Evolutionary conservation across 2,797 vertebrate genomes (phyloP).

Genomic region (Cottoperca gobio): DNA sequence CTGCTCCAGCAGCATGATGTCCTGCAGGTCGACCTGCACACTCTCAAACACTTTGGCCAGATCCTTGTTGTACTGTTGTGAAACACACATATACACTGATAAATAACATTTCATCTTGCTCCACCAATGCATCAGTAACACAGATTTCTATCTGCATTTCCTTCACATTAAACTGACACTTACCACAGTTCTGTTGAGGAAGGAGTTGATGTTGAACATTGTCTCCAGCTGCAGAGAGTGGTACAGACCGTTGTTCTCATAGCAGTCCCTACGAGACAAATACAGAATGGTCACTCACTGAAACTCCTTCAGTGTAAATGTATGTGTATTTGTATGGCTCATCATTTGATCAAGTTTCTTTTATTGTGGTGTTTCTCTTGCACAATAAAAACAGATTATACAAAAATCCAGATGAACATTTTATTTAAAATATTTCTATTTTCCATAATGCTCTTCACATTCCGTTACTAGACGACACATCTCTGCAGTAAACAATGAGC

Average conservation of each 20-base stretch:
- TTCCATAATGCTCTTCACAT: background rate
- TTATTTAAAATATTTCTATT: no score
- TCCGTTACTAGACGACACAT: background rate
- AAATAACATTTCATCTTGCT: background rate
- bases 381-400: background rate
- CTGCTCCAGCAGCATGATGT: slow-evolving; percentile 87
- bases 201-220: slow-evolving; percentile 89
- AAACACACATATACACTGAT: slow-evolving; percentile 16
- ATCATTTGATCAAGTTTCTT: background rate
- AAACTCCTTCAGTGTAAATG: background rate
- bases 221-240: slow-evolving; percentile 91
- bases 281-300: background rate
- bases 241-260: slow-evolving; percentile 92
- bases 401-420: no score
- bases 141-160: background rate
- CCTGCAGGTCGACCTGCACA: slow-evolving; percentile 87
- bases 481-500: background rate
- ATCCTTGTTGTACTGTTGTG: slow-evolving; percentile 87
- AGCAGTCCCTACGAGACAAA: slow-evolving; percentile 87
- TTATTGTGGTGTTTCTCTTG: background rate
- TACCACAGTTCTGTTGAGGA: slow-evolving; percentile 90
- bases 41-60: slow-evolving; percentile 86
- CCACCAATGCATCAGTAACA: background rate
- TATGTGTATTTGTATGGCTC: background rate
- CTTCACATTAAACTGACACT: slow-evolving; percentile 48